Base-by-base conservation (phyloP, 2,888 invertebrate genomes). In the Agonopterix arenella region DNA sequence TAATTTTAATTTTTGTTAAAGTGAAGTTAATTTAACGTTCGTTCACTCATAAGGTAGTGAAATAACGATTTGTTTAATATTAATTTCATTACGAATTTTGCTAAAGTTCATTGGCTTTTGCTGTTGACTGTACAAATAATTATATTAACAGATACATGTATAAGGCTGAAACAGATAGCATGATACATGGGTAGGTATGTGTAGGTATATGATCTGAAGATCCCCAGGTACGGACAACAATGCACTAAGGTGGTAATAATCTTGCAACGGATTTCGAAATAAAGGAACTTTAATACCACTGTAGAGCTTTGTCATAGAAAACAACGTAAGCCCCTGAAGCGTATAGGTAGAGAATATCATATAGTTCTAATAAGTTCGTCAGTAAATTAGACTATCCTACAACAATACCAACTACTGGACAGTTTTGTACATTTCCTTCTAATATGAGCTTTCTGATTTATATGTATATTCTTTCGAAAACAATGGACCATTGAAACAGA, bases 241-340 rank as follows among this genome's bases (percentile, higher is more conserved):
- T 58, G 66, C 64, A 64, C 70, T 67, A 76, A 62, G 74, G 67
- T 73, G 68, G 65, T 59, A 40, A 40, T 10, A n/a, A 40, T 40
- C 9, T n/a, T 40, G n/a, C n/a, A 40, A 40, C 4, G 9, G n/a
- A 40, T 28, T 28, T 40, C 40, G 40, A 40, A n/a, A 40, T n/a
- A 43, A 38, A 45, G 45, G 46, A 45, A 45, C 37, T 43, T n/a
- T 9, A 9, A 54, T 55, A 60, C 70, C 70, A 73, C 65, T 72
- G 60, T 72, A 78, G 75, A 63, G 73, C 70, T 68, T 68, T 70
- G 68, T 62, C 50, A 59, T 56, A 60, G 59, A 60, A 51, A 53
- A 56, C 49, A 49, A 51, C 52, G 11, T 50, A 76, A 80, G 72
- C 75, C 75, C 76, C 74, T 61, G 60, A 81, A 80, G 80, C 79